Conservation (phyloP, 2,113 vertebrate genomes). For the Oenanthe melanoleuca region DNA sequence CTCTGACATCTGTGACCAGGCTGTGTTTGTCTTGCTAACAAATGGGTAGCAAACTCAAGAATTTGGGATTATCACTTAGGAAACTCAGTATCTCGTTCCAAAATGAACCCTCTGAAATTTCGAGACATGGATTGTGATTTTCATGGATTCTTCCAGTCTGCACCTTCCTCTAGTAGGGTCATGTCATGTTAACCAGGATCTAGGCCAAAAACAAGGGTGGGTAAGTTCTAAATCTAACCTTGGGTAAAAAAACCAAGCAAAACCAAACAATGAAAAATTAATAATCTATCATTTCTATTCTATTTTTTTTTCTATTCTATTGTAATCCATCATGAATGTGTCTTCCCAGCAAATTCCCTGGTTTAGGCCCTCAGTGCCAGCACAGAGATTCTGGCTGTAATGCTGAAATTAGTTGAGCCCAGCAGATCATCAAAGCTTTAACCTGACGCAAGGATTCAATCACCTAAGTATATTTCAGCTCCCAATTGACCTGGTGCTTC, state of each 20-base stretch:
- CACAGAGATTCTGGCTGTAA: background rate
- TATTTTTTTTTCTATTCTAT: background rate
- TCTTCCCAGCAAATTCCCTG: background rate
- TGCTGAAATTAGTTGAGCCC: background rate
- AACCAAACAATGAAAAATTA: background rate
- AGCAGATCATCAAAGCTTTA: background rate
- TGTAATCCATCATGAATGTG: accelerated
- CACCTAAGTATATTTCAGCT: slow-evolving; percentile 39
- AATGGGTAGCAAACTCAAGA: background rate
- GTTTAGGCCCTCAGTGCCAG: background rate
- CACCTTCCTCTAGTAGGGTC: background rate
- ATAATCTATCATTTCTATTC: background rate
- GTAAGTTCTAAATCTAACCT: background rate
- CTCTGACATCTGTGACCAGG: background rate
- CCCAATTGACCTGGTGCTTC: slow-evolving; percentile 4
- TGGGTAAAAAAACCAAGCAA: background rate
- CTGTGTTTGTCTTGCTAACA: background rate
- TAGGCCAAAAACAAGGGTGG: background rate
- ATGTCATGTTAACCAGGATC: background rate
- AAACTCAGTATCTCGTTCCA: background rate
- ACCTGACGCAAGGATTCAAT: background rate
- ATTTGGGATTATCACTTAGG: background rate
- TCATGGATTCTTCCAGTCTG: background rate
- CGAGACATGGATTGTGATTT: background rate
- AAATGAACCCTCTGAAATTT: background rate